Evolutionary conservation across 2,113 vertebrate species (phyloP), one percentile per base, ranked within the genome.

Genomic region (Melanotaenia duboulayi): DNA sequence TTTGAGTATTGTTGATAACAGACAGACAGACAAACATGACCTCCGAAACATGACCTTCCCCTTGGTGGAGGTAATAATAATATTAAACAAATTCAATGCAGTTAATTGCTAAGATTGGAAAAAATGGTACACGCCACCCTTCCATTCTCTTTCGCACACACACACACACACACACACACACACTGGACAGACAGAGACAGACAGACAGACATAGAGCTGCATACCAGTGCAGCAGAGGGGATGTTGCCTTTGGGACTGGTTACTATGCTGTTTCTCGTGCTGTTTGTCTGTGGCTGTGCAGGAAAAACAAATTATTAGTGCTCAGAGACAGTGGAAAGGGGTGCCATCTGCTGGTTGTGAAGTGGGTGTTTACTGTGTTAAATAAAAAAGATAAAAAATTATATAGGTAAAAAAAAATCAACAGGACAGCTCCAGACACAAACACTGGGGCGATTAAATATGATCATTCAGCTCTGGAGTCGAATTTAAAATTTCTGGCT

Each of bases 231-330:
- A 4, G 97, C 95, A 22, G 96, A 95, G 13, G 96, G 92, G 74
- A 94, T 85, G 22, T 94, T 94, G 90, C 96, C 96, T 91, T 97
- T 98, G 83, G 97, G 95, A 82, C 96, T 97, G 92, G 95, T 97
- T 90, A 96, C 95, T 20, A 92, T 93, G 71, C 94, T 96, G 95
- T 95, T 96, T 95, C 97, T 97, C 87, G 95, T 96, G 95, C 96
- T 97, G 92, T 97, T 97, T 76, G 95, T 95, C 94, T 96, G 96
- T 10, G 96, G 96, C 96, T 98, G 95, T 80, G 84, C 89, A 84
- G 89, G 89, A 82, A 89, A 89, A 72, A 84, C 66, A 90, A 90
- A 86, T 85, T 46, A 52, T 85, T 83, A 82, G 78, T 55, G 67
- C 52, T 65, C 48, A n/a, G 62, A 11, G 57, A 25, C 51, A 19